phyloP scores from a whole-genome alignment of 1,140 invertebrate species.

The Anoplolepis gracilipes region DNA sequence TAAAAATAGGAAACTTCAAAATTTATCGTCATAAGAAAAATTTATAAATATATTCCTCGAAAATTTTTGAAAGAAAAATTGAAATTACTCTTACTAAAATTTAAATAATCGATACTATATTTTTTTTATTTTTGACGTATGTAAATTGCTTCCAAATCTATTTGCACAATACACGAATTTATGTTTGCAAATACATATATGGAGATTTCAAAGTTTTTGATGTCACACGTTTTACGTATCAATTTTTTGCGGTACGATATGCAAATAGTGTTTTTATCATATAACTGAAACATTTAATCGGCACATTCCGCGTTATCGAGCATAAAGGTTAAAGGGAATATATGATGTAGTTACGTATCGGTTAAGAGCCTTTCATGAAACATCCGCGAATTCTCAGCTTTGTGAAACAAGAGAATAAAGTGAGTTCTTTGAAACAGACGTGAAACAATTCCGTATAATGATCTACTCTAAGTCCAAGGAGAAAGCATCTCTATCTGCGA shows the following conservation, averaged over 20 bases:
- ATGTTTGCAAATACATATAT: not conserved
- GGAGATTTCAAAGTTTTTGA: not conserved
- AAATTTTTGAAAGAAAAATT: not conserved
- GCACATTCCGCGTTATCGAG: not conserved
- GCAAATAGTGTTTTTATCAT: constrained; percentile 16
- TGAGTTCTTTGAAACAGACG: not conserved
- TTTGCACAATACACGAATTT: not conserved
- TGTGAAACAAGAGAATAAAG: not conserved
- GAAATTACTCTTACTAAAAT: not conserved
- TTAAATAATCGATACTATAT: not conserved
- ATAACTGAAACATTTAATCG: not conserved
- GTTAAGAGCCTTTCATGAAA: not conserved
- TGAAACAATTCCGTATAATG: not conserved
- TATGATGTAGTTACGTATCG: not conserved
- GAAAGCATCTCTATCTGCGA: not conserved
- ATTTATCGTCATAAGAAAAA: not conserved
- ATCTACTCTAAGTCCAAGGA: not conserved
- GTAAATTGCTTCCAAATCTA: not conserved
- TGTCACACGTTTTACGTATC: not conserved
- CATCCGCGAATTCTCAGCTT: not conserved
- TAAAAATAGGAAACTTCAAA: not conserved
- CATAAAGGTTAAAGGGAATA: constrained; percentile 2
- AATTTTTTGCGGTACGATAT: not conserved
- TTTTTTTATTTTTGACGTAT: not conserved
- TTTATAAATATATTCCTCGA: not conserved